Conservation (phyloP, 2,888 invertebrate species). For the Epinotia brunnichana region DNA sequence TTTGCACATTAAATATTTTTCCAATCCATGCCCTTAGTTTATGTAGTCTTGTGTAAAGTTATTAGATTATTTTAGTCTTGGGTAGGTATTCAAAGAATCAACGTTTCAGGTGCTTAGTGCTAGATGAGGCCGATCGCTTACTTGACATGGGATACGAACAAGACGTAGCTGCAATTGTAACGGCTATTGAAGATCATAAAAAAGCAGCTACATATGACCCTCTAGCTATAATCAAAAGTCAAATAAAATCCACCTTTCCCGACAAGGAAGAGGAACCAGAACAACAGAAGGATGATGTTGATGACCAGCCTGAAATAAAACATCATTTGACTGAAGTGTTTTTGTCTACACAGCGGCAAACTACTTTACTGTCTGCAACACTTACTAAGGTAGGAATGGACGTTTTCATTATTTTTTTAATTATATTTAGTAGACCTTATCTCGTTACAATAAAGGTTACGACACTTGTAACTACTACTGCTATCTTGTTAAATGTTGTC, state of each 20-base stretch:
- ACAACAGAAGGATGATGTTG: conserved; percentile 49
- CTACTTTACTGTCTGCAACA: conserved; percentile 95
- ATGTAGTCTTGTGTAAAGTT: no score
- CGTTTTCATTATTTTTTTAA: neutral
- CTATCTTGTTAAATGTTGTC: no score
- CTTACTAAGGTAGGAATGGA: conserved; percentile 85
- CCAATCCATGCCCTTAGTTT: no score
- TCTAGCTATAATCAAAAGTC: conserved; percentile 82
- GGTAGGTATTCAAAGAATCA: neutral
- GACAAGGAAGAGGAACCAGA: conserved; percentile 53
- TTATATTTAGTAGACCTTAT: no score
- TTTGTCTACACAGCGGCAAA: conserved; percentile 85
- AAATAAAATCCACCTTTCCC: conserved; percentile 61
- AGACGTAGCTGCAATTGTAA: conserved; percentile 91
- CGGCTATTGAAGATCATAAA: conserved; percentile 86
- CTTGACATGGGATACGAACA: conserved; percentile 97
- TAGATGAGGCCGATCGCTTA: conserved; percentile 97
- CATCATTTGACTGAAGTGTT: conserved; percentile 76
- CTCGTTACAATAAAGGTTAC: no score
- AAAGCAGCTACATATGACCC: conserved; percentile 84
- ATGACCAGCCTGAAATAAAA: conserved; percentile 57
- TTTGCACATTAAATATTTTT: no score
- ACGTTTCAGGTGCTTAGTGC: conserved; percentile 86
- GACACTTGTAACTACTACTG: no score
- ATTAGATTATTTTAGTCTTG: neutral